Evolutionary conservation across 2,888 invertebrate species (phyloP).

Genomic region (Parelbella ahira): DNA sequence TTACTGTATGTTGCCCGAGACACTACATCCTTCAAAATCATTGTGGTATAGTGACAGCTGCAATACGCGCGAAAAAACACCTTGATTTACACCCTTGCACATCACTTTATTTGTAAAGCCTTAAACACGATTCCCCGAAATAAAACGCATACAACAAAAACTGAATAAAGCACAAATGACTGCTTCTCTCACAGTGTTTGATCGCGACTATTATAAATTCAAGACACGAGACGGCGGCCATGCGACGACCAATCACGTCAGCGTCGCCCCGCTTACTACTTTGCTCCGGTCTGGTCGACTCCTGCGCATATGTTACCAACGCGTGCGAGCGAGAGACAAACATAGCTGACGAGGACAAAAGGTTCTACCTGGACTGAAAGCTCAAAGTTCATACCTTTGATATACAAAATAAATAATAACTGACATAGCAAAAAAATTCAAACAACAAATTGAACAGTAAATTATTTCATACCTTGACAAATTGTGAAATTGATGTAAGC

Average conservation of each 20-base stretch:
- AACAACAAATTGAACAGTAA: slow-evolving; percentile 2
- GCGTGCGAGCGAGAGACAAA: slow-evolving; percentile 50
- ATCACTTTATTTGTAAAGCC: slow-evolving; percentile 24
- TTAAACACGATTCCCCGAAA: slow-evolving; percentile 17
- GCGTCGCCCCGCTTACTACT: slow-evolving; percentile 72
- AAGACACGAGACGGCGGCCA: slow-evolving; percentile 45
- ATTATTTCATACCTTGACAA: slow-evolving; percentile 3
- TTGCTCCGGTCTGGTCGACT: slow-evolving; percentile 59
- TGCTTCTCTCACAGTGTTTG: slow-evolving; percentile 47
- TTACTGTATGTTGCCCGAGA: slow-evolving; percentile 39
- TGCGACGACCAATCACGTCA: slow-evolving; percentile 64
- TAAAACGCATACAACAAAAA: slow-evolving; percentile 38
- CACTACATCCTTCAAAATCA: slow-evolving; percentile 47
- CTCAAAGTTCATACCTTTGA: slow-evolving; percentile 41
- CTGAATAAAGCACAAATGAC: slow-evolving; percentile 49
- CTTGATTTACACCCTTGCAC: slow-evolving; percentile 40
- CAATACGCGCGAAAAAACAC: slow-evolving; percentile 44
- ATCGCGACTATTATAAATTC: slow-evolving; percentile 65
- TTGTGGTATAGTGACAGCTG: slow-evolving; percentile 50
- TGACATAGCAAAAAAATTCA: slow-evolving; percentile 7
- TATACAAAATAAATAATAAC: slow-evolving; percentile 31
- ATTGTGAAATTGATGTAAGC: slow-evolving; percentile 8
- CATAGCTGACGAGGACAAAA: slow-evolving; percentile 39
- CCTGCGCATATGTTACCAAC: slow-evolving; percentile 63
- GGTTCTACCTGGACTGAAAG: slow-evolving; percentile 65